These are phyloP conservation scores for Meda fulgida DNA, from an alignment of 2,797 vertebrate species.

Conservation along the genomic window DNA sequence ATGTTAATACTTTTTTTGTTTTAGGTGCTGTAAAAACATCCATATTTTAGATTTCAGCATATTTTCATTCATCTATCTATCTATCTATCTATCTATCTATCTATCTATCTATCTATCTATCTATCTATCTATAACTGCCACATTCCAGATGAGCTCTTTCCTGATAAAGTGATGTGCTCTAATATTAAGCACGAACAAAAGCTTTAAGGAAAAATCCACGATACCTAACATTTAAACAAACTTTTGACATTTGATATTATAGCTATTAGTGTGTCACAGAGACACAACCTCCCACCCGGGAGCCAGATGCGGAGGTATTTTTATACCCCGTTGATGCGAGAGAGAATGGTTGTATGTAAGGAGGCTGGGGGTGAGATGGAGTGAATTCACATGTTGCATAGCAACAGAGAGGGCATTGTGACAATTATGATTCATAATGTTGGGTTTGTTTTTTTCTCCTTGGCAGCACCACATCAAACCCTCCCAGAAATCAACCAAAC, in stretches of 20 bases:
- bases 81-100: too few relatives aligned
- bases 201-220: not conserved
- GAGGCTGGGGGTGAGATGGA: slow-evolving; percentile 21
- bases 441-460: slow-evolving; percentile 30
- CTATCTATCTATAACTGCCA: too few relatives aligned
- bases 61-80: too few relatives aligned
- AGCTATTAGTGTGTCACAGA: slow-evolving; percentile 44
- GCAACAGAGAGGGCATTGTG: slow-evolving; percentile 55
- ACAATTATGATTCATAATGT: slow-evolving; percentile 56
- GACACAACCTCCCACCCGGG: slow-evolving; percentile 23
- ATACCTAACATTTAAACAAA: slow-evolving; percentile 50
- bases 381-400: slow-evolving; percentile 58
- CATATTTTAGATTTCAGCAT: too few relatives aligned
- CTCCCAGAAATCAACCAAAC: slow-evolving; percentile 36
- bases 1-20: too few relatives aligned
- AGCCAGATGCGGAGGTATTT: slow-evolving; percentile 30
- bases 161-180: not conserved
- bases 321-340: slow-evolving; percentile 18
- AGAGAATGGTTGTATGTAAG: slow-evolving; percentile 24
- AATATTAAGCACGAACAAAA: not conserved
- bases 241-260: slow-evolving; percentile 55
- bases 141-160: not conserved
- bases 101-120: too few relatives aligned
- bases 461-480: slow-evolving; percentile 26
- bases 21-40: too few relatives aligned